A percentile compares a stretch with the other conserved stretches of the same genome.
Conservation (phyloP, 2,888 invertebrate species). For the Drosophila prolongata region DNA sequence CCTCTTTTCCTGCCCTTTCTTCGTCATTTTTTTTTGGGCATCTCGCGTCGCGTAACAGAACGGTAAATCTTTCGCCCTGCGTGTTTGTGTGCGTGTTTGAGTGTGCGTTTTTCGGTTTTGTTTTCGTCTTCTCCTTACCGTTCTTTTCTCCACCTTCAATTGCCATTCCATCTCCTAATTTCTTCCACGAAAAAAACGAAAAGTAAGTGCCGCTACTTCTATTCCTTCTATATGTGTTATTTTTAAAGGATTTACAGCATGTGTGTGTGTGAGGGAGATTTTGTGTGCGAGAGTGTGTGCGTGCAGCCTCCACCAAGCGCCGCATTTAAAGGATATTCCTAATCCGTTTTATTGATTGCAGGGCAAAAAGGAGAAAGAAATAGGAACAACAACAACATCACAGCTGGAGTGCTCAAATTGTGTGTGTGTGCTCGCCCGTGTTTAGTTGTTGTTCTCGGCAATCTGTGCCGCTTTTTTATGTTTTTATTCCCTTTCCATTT, state of each 20-base stretch:
- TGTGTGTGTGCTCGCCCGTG: constrained; percentile 28
- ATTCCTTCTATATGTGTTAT: constrained; percentile 53
- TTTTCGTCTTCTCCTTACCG: constrained; percentile 22
- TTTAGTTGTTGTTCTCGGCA: constrained; percentile 60
- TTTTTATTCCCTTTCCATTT: constrained; percentile 53
- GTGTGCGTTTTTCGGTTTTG: constrained; percentile 37
- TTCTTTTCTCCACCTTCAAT: constrained; percentile 11
- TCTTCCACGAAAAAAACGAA: constrained; percentile 36
- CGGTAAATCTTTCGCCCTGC: constrained; percentile 46
- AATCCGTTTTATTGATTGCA: constrained; percentile 81
- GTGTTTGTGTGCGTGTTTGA: constrained; percentile 23
- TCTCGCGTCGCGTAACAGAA: constrained; percentile 43
- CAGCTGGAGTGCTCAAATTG: constrained; percentile 66
- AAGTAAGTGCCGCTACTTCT: constrained; percentile 68
- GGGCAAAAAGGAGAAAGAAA: constrained; percentile 28
- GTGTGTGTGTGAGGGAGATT: constrained; percentile 15
- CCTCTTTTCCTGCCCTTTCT: too few relatives aligned
- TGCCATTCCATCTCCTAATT: constrained; percentile 21
- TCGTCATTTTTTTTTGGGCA: constrained; percentile 1
- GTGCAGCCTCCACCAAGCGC: constrained; percentile 57
- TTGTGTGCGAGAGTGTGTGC: constrained; percentile 16
- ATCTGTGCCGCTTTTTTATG: constrained; percentile 65
- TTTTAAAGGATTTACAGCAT: constrained; percentile 55
- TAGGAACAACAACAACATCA: constrained; percentile 41
- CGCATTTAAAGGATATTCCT: constrained; percentile 77